A percentile compares a stretch with the other conserved stretches of the same genome.
Evolutionary conservation across 2,797 vertebrate genomes (phyloP).

Genomic region (Perodicticus potto): DNA sequence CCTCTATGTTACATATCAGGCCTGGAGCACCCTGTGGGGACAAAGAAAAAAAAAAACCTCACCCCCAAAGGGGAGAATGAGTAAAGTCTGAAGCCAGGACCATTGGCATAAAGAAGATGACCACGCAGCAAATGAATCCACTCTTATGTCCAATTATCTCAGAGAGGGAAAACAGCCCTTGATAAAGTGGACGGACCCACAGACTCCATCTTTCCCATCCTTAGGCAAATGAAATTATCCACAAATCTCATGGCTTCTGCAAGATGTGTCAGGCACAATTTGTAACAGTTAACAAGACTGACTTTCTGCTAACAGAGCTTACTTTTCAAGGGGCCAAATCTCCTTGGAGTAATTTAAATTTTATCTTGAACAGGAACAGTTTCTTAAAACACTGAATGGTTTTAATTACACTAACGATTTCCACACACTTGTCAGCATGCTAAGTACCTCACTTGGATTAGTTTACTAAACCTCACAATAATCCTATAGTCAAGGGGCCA

Average conservation of each 20-base stretch:
- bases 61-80: not conserved
- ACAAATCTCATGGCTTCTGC: not conserved
- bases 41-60: too few species aligned
- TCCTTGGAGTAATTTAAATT: not conserved
- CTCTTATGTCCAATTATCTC: not conserved
- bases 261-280: not conserved
- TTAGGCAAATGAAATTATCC: not conserved
- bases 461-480: not conserved
- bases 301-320: not conserved
- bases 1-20: not conserved
- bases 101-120: not conserved
- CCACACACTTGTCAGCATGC: not conserved
- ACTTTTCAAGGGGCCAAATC: not conserved
- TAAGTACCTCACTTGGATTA: not conserved
- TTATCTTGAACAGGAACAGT: not conserved
- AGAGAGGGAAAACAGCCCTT: too few species aligned
- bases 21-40: too few species aligned
- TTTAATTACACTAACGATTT: not conserved
- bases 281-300: not conserved
- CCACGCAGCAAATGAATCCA: fast-evolving
- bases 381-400: not conserved
- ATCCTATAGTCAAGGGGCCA: not conserved
- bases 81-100: not conserved
- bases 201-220: too few species aligned
- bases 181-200: fast-evolving